Evolutionary conservation across 2,888 invertebrate species (phyloP).

Genomic region (Disparrhopalites patrizii): DNA sequence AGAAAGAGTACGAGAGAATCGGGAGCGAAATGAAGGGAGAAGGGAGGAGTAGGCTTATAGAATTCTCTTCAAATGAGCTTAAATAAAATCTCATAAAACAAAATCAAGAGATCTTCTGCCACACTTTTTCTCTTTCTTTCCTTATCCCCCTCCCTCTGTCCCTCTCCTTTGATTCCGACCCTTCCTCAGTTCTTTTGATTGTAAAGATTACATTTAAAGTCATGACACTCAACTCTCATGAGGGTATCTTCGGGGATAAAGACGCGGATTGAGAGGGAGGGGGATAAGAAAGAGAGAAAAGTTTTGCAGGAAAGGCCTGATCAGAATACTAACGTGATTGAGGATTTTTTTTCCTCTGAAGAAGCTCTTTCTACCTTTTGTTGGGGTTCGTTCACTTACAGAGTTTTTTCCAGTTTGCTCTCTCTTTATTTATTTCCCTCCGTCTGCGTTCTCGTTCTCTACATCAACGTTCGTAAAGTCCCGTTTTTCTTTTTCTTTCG

Average conservation of each 20-base stretch:
- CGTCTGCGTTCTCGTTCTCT: no score
- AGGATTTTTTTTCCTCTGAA: neutral
- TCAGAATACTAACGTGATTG: neutral
- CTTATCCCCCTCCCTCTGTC: neutral
- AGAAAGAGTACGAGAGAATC: no score
- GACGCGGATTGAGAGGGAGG: no score
- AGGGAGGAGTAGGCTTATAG: neutral
- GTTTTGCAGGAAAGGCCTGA: neutral
- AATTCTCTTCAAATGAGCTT: neutral
- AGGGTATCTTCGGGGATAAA: neutral
- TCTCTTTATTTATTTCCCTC: no score
- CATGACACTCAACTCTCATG: neutral
- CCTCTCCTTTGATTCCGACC: neutral
- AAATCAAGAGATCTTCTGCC: neutral
- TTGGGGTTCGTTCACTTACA: no score
- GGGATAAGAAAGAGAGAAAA: neutral
- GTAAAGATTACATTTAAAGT: no score
- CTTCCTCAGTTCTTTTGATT: no score
- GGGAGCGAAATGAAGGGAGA: neutral
- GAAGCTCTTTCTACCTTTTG: no score
- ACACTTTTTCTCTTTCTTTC: neutral
- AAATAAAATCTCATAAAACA: neutral
- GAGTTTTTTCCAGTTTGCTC: no score
- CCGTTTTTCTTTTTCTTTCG: no score
- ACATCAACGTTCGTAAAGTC: no score